Evolutionary conservation across 2,888 invertebrate genomes (phyloP).

Genomic region (Norana najaformis): DNA sequence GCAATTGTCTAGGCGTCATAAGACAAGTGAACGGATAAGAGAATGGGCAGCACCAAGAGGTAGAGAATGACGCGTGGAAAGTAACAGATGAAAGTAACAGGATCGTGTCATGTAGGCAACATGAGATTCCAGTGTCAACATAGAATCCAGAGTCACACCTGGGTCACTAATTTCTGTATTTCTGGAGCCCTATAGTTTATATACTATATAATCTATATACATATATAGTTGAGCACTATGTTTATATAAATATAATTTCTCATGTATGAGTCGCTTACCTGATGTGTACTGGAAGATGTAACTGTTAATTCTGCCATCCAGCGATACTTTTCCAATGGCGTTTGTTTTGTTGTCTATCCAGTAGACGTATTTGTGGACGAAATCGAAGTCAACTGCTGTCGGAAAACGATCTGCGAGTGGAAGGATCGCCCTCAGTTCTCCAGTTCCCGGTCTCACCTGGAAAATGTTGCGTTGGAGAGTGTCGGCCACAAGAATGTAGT

Average conservation of each 20-base stretch:
- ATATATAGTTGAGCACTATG: too few relatives aligned
- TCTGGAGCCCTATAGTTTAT: too few relatives aligned
- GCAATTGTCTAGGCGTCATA: too few relatives aligned
- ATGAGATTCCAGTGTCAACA: too few relatives aligned
- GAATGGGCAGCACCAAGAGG: too few relatives aligned
- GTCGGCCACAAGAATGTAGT: not conserved
- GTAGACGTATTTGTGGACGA: constrained; percentile 14
- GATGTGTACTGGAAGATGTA: not conserved
- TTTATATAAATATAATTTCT: not conserved
- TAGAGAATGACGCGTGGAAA: too few relatives aligned
- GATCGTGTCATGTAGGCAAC: too few relatives aligned
- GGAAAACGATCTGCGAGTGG: not conserved
- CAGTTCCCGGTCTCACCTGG: constrained; percentile 14
- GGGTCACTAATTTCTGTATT: too few relatives aligned
- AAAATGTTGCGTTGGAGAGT: constrained; percentile 3
- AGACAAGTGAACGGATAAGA: too few relatives aligned
- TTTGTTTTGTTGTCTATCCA: constrained; percentile 18
- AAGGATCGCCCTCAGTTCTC: not conserved
- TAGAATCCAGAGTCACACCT: too few relatives aligned
- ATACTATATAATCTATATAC: too few relatives aligned
- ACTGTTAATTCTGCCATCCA: not conserved
- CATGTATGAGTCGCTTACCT: not conserved
- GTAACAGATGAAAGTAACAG: too few relatives aligned
- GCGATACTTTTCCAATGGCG: constrained; percentile 22
- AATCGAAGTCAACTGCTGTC: constrained; percentile 5